phyloP scores from a whole-genome alignment of 2,797 vertebrate species.

The Eospalax fontanierii region DNA sequence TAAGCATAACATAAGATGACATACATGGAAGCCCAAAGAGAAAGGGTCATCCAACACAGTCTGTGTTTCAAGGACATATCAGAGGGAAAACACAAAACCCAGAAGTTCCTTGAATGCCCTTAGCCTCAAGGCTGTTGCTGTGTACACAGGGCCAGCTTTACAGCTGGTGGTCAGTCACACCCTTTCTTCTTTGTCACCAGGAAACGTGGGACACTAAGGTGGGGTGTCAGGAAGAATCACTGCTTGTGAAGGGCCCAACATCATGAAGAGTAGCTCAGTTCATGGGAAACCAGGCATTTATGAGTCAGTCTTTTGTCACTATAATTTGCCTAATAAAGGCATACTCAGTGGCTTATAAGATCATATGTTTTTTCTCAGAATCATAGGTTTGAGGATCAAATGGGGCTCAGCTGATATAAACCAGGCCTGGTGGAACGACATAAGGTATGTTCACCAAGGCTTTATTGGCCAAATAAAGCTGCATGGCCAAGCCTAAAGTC shows the following conservation, averaged over 20 bases:
- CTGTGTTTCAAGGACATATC: slow-evolving; percentile 3
- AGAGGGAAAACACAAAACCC: background rate
- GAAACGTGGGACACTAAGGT: background rate
- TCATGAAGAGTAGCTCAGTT: background rate
- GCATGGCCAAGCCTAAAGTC: background rate
- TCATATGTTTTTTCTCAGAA: background rate
- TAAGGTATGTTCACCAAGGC: background rate
- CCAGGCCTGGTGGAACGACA: background rate
- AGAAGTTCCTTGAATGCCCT: background rate
- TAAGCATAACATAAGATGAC: background rate
- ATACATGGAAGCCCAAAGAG: background rate
- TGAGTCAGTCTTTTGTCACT: slow-evolving; percentile 8
- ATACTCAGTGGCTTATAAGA: background rate
- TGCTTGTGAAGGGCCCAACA: background rate
- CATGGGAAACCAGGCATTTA: background rate
- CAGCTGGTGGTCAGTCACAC: background rate
- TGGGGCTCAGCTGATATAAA: background rate
- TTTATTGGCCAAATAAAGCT: background rate
- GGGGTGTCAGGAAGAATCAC: background rate
- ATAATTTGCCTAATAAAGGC: background rate
- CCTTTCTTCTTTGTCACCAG: background rate
- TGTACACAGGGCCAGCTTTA: background rate
- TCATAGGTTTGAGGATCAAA: background rate
- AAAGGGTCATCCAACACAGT: background rate
- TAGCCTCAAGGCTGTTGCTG: background rate